phyloP scores from a whole-genome alignment of 2,888 invertebrate species.

The Empis stercorea region DNA sequence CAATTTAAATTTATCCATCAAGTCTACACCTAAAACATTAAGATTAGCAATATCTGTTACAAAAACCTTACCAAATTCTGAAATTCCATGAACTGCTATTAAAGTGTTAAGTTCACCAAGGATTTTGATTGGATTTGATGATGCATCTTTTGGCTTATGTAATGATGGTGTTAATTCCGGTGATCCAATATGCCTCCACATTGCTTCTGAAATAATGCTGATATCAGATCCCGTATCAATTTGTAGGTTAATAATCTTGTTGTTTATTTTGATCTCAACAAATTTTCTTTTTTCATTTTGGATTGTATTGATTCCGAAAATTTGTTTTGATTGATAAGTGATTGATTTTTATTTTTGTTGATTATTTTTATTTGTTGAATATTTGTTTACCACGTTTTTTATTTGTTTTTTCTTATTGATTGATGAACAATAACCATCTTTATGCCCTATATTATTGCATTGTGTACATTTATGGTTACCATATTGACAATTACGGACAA shows the following conservation, averaged over 20 bases:
- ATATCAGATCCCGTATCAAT: slow-evolving; percentile 11
- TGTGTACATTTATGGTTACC: slow-evolving; percentile 7
- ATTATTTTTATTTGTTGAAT: no score
- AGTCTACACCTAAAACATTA: no score
- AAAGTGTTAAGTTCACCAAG: no score
- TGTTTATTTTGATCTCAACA: slow-evolving; percentile 7
- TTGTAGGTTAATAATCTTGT: slow-evolving; percentile 5
- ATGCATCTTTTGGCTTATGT: no score
- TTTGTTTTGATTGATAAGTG: no score
- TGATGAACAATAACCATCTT: slow-evolving; percentile 10
- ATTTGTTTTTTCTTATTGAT: neutral
- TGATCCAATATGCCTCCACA: slow-evolving; percentile 6
- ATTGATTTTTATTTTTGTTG: no score
- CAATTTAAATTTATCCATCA: no score
- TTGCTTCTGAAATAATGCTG: slow-evolving; percentile 9
- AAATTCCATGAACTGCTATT: no score
- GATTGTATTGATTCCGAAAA: no score
- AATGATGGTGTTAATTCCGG: neutral
- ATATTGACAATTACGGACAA: slow-evolving; percentile 8
- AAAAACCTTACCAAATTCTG: no score
- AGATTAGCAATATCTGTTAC: no score
- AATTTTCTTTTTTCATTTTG: slow-evolving; percentile 6
- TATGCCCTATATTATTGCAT: slow-evolving; percentile 8
- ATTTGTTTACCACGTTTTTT: neutral
- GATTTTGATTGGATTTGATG: no score